Percentiles rank a stretch among this genome's conserved stretches.
phyloP scores from a whole-genome alignment of 2,113 vertebrate genomes.

The Suricata suricatta region DNA sequence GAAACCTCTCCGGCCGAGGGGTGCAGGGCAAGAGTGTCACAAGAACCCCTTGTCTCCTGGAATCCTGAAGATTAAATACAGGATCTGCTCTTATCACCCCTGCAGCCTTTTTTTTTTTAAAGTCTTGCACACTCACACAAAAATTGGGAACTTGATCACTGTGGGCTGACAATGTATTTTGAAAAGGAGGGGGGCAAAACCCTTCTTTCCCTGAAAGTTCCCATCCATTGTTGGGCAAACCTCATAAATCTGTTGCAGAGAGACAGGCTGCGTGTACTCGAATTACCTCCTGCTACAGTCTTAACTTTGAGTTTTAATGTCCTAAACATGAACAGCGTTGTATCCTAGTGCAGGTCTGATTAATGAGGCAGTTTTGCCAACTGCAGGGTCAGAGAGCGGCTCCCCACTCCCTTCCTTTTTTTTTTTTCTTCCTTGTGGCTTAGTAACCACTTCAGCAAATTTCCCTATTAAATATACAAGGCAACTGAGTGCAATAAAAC shows the following conservation, averaged over 20 bases:
- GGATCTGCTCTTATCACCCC: background rate
- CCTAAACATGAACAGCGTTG: constrained; percentile 43
- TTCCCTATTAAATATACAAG: constrained; percentile 71
- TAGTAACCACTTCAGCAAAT: constrained; percentile 71
- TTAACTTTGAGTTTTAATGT: constrained; percentile 66
- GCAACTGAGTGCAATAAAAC: constrained; percentile 62
- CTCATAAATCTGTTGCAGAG: constrained; percentile 70
- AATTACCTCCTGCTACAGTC: constrained; percentile 69
- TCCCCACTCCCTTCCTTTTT: background rate
- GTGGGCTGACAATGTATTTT: constrained; percentile 42
- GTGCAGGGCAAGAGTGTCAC: accelerated
- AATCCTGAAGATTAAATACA: background rate
- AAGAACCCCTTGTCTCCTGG: background rate
- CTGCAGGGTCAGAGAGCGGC: background rate
- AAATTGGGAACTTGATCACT: constrained; percentile 56
- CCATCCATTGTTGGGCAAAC: constrained; percentile 74
- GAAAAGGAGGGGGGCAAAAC: constrained; percentile 13
- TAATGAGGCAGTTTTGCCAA: constrained; percentile 64
- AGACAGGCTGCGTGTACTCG: constrained; percentile 61
- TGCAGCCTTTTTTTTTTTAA: background rate
- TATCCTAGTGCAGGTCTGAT: constrained; percentile 59
- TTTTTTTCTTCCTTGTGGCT: background rate
- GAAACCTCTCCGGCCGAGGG: background rate
- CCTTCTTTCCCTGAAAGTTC: constrained; percentile 54
- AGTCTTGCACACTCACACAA: background rate